Evolutionary conservation across 2,113 vertebrate species (phyloP), one percentile per base, ranked within the genome.

Genomic region (Mellivora capensis): DNA sequence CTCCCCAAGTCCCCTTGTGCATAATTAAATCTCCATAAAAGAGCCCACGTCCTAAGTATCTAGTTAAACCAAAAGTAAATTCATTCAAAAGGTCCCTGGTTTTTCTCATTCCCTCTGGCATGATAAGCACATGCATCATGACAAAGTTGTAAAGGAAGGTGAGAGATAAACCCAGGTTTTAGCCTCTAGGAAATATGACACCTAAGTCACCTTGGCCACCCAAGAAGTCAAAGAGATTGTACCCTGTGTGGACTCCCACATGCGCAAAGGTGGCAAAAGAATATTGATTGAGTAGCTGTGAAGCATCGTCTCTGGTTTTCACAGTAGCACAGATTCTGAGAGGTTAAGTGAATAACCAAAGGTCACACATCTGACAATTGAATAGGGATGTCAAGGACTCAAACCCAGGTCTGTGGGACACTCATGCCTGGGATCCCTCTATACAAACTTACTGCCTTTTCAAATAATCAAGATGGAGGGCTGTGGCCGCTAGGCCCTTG

Each of bases 11-110:
- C 52, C 90, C 72, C 61, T 82, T 37, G 49, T 97, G 91, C 39
- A 77, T 92, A 98, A 86, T 85, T 90, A 94, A 97, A 86, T 61
- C 37, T 94, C 84, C 87, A 92, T 92, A 85, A 95, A 82, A 98
- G 86, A 93, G 85, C 42, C 34, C 71, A 74, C 82, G 29, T 79
- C 74, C 54, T 93, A 89, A 97, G 82, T 90, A 87, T 47, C 74
- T 91, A 74, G 29, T 91, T 93, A 97, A 97, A 67, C 71, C 76
- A 37, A 97, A 97, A 95, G 25, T 39, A 90, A 82, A 96, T 39
- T 61, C 91, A 67, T 87, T 90, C 74, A 82, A 69, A 59, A 57
- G 42, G 29, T 62, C 37, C 49, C 52, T 74, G 49, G 21, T 49
- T 85, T 93, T 87, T 37, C 76, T 95, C 84, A 54, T 44, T 90